Evolutionary conservation across 2,888 invertebrate species (phyloP), one percentile per base, ranked within the genome.

Genomic region (Acanthacorydalis orientalis): DNA sequence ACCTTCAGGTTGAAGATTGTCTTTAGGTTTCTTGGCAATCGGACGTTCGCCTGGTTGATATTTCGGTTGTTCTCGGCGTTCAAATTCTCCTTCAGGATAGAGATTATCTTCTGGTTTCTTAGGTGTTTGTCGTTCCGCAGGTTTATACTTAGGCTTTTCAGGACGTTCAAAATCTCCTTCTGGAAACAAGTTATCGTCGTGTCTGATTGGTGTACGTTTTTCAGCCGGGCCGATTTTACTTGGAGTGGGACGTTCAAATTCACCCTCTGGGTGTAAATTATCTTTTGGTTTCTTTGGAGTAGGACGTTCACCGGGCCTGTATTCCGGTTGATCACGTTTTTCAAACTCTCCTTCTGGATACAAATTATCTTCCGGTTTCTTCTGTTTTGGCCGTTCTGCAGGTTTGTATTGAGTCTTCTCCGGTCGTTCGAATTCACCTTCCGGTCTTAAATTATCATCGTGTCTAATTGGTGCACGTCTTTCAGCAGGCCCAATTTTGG

Each of bases 91-190:
- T 48, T 40, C 78, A 42, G 72, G 57, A 57, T 7, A 61, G 62
- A 1, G 53, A 55, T 69, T 70, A 55, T 72, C 70, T 16, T 57
- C 59, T 38, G 64, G 68, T 53, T 59, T 63, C 15, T 61, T 64
- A 49, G 77, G 74, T 57, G 68, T 73, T 45, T 77, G 73, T 53
- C 78, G 68, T 61, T 82, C 80, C 7, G 72, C 69, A 57, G 73
- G 80, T 55, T 75, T 53, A 23, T 55, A 59, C 4, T 52, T 53
- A 0, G 51, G 48, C 9, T 59, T 55, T 3, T 59, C 57, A 0
- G 68, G 67, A 11, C 62, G 52, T 50, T 68, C 65, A 53, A 78
- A 77, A 45, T 77, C 73, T 23, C 73, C 65, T 58, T 73, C 71
- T 1, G 69, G 70, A 40, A 57, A 57, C 1, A 75, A 56, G 56